Percentiles rank a stretch among this genome's conserved stretches.
phyloP scores from a whole-genome alignment of 1,140 invertebrate species.

The Drosophila oshimai region DNA sequence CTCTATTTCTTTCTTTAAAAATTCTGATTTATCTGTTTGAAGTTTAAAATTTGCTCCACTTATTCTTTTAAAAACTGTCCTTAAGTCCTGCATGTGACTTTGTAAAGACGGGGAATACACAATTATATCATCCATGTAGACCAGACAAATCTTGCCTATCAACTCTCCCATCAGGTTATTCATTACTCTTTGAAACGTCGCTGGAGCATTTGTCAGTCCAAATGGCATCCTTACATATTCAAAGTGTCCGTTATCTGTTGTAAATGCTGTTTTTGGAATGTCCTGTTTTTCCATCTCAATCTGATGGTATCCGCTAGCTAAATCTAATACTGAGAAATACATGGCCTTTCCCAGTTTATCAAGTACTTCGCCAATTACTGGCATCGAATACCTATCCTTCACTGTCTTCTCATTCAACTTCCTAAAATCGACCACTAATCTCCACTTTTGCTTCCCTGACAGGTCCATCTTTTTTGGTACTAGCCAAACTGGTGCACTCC shows the following conservation, averaged over 20 bases:
- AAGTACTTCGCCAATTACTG: slow-evolving; percentile 83
- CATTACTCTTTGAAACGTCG: slow-evolving; percentile 45
- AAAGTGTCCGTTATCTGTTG: slow-evolving; percentile 55
- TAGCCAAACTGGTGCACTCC: slow-evolving; percentile 31
- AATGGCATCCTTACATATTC: slow-evolving; percentile 59
- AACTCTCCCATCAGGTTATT: slow-evolving; percentile 14
- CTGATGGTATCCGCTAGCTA: slow-evolving; percentile 84
- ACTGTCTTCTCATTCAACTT: slow-evolving; percentile 12
- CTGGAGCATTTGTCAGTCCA: slow-evolving; percentile 57
- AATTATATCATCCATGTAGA: slow-evolving; percentile 57
- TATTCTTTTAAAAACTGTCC: slow-evolving; percentile 77
- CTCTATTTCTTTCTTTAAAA: slow-evolving; percentile 36
- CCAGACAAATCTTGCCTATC: slow-evolving; percentile 24
- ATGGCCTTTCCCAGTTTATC: slow-evolving; percentile 75
- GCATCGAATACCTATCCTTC: slow-evolving; percentile 84
- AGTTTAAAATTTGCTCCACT: slow-evolving; percentile 42
- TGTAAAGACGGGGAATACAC: slow-evolving; percentile 53
- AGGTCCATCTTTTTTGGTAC: slow-evolving; percentile 52
- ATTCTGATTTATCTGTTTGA: slow-evolving; percentile 33
- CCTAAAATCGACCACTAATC: slow-evolving; percentile 53
- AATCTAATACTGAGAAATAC: slow-evolving; percentile 83
- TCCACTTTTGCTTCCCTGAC: slow-evolving; percentile 45
- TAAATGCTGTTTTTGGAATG: slow-evolving; percentile 83
- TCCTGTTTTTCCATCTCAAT: slow-evolving; percentile 76
- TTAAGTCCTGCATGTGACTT: slow-evolving; percentile 62